Percentiles rank a stretch among this genome's conserved stretches.
Conservation (phyloP, 1,140 invertebrate species). For the Anoplolepis gracilipes region DNA sequence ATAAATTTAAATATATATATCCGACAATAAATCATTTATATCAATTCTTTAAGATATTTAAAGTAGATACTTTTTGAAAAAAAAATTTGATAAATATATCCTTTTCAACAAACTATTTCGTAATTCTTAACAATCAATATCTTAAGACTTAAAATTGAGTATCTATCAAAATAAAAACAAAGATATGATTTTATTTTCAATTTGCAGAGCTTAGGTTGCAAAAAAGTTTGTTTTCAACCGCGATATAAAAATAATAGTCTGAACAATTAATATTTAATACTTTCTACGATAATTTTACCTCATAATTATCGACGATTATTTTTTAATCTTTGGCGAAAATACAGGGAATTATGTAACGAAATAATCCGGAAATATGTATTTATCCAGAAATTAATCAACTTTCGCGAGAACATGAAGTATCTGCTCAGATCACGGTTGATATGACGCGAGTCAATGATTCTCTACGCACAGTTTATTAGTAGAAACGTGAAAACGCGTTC, state of each 20-base stretch:
- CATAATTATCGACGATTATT: neutral
- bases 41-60: neutral
- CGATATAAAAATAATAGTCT: neutral
- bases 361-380: conserved; percentile 14
- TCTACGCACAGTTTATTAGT: conserved; percentile 22
- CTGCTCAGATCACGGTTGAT: neutral
- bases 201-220: neutral
- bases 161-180: neutral
- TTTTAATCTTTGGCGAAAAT: neutral
- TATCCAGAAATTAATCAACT: neutral
- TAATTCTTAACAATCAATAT: neutral
- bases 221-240: neutral
- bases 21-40: neutral
- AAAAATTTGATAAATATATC: neutral
- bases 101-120: neutral
- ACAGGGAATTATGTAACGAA: conserved; percentile 1
- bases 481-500: conserved; percentile 6
- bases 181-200: neutral
- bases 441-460: conserved; percentile 50
- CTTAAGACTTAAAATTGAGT: neutral
- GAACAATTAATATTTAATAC: neutral
- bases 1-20: neutral
- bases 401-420: conserved; percentile 29
- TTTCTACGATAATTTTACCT: neutral
- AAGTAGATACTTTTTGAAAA: neutral